phyloP scores from a whole-genome alignment of 2,113 vertebrate species.

The Athene noctua region DNA sequence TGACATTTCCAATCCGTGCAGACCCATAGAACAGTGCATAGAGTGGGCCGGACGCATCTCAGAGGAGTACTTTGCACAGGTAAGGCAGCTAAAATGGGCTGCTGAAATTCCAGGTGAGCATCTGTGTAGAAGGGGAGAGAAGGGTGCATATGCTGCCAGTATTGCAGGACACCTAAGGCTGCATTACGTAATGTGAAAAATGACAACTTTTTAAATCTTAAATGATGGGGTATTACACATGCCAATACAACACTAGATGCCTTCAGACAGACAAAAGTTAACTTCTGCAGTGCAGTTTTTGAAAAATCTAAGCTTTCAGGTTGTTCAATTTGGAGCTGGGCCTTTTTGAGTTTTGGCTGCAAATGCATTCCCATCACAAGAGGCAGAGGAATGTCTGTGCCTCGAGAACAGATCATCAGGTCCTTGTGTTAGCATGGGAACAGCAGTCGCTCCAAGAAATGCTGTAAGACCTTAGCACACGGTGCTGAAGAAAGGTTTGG shows the following conservation, averaged over 20 bases:
- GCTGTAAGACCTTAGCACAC: neutral
- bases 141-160: neutral
- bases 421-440: neutral
- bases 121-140: neutral
- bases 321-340: neutral
- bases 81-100: slow-evolving; percentile 27
- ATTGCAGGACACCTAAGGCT: neutral
- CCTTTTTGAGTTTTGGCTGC: neutral
- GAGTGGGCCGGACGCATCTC: slow-evolving; percentile 97
- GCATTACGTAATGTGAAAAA: neutral
- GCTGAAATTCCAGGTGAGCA: neutral
- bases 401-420: neutral
- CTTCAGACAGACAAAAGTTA: neutral
- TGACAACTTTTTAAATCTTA: neutral
- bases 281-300: neutral
- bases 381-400: neutral
- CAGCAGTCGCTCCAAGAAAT: neutral
- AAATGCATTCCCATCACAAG: neutral
- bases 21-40: slow-evolving; percentile 87
- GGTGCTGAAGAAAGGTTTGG: neutral
- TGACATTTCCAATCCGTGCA: slow-evolving; percentile 95
- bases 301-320: neutral
- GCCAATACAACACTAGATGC: neutral
- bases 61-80: slow-evolving; percentile 98
- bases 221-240: neutral